Evolutionary conservation across 2,797 vertebrate genomes (phyloP), one percentile per base, ranked within the genome.

Genomic region (Coregonus suidteri): DNA sequence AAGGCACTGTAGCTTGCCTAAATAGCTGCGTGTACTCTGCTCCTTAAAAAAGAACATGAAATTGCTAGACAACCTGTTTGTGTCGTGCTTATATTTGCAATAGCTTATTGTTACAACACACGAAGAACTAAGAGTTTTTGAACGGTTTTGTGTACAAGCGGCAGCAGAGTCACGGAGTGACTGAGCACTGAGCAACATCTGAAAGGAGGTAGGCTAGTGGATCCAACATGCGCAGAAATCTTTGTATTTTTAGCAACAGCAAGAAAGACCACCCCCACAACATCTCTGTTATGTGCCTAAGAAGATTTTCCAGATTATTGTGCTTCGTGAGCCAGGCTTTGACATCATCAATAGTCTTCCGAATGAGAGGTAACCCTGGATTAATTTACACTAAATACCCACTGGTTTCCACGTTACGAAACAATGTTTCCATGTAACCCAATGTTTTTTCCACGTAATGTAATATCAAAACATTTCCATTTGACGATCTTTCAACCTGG

Each of bases 221-320:
- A 47, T 11, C 41, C 41, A 9, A 47, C 41, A 47, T 47, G 41
- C 9, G 2, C 9, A 47, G 41, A 13, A 47, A 47, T 47, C 41
- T 47, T 9, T 3, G 41, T 47, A 47, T 47, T 13, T 47, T 30
- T 14, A 30, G 31, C 31, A 66, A 66, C 64, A 15, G 3, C 4
- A 9, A 11, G 51, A 53, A 34, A 51, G 31, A 31, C 14, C 54
- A 53, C 34, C 35, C 51, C 6, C 66, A 62, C 34, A 78, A 47
- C 77, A 78, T 67, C 53, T 74, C 70, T 20, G 53, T 59, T n/a
- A 6, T 59, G 54, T 51, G 31, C 64, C 62, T 73, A 74, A 67
- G 62, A 78, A 41, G 77, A 47, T 68, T 74, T 67, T 56, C 51
- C 65, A 62, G 72, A 78, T 74, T 74, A 78, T 69, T 78, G 71